Percentiles rank a stretch among this genome's conserved stretches.
Conservation (phyloP, 2,113 vertebrate genomes). For the Maylandia zebra region DNA sequence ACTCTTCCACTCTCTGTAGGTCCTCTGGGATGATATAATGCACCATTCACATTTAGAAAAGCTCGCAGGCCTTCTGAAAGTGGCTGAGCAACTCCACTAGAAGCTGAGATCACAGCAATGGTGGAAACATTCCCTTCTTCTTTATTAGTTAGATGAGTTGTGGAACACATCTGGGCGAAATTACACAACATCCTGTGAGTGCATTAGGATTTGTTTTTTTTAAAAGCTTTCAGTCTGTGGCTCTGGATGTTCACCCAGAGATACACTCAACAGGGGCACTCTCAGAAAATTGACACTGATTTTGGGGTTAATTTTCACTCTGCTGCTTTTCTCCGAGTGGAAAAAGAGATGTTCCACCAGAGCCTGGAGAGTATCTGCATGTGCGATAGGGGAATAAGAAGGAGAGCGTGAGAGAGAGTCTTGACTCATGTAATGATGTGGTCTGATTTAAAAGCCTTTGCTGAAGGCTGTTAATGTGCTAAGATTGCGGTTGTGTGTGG, state of each 20-base stretch:
- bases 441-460: constrained; percentile 43
- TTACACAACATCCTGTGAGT: constrained; percentile 57
- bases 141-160: constrained; percentile 43
- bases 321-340: background rate
- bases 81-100: background rate
- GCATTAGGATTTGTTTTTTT: background rate
- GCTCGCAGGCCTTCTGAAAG: background rate
- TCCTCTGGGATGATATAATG: background rate
- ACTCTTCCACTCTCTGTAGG: background rate
- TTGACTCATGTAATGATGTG: constrained; percentile 29
- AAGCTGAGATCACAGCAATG: background rate
- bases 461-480: constrained; percentile 55
- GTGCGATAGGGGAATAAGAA: background rate
- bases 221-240: background rate
- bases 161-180: constrained; percentile 58
- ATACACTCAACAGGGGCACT: constrained; percentile 5
- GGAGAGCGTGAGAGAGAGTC: constrained; percentile 1
- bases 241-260: background rate
- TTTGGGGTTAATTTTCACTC: constrained; percentile 26
- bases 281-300: constrained; percentile 7
- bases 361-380: constrained; percentile 19
- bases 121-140: background rate
- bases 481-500: constrained; percentile 42
- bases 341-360: constrained; percentile 33
- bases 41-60: background rate